Evolutionary conservation across 2,888 invertebrate genomes (phyloP).

Genomic region (Melanostoma scalare): DNA sequence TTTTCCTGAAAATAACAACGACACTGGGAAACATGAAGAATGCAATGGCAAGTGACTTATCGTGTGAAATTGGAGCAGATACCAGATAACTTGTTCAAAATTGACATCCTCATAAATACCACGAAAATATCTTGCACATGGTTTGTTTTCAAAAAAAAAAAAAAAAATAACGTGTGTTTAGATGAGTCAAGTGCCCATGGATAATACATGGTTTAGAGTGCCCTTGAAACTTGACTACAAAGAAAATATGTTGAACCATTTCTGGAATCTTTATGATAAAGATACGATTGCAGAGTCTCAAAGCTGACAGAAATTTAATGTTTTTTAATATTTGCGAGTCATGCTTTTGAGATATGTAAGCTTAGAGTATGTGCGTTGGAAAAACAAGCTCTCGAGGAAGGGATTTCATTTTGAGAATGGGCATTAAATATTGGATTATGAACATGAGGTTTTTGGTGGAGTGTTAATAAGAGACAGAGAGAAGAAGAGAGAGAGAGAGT

Average conservation of each 20-base stretch:
- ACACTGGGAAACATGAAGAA: conserved; percentile 2
- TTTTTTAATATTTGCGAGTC: too few species aligned
- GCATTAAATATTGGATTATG: too few species aligned
- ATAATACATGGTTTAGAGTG: conserved; percentile 35
- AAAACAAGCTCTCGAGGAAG: too few species aligned
- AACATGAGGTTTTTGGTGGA: too few species aligned
- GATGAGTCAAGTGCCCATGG: conserved; percentile 40
- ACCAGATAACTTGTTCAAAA: neutral
- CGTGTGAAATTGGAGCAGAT: conserved; percentile 3
- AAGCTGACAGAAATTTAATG: too few species aligned
- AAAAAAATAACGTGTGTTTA: conserved; percentile 2
- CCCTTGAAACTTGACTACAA: conserved; percentile 41
- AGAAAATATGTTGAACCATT: conserved; percentile 32
- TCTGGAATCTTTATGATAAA: conserved; percentile 7
- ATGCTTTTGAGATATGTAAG: too few species aligned
- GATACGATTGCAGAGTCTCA: neutral
- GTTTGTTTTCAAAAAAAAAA: conserved; percentile 5
- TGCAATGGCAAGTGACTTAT: conserved; percentile 15
- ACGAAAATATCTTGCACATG: conserved; percentile 40
- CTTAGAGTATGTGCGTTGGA: too few species aligned
- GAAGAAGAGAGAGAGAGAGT: too few species aligned
- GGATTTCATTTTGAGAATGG: too few species aligned
- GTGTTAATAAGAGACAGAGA: too few species aligned
- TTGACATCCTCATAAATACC: conserved; percentile 38
- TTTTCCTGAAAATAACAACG: neutral